These are phyloP conservation scores for Terrapene triunguis DNA, from an alignment of 2,113 vertebrate species.

Conservation along the genomic window DNA sequence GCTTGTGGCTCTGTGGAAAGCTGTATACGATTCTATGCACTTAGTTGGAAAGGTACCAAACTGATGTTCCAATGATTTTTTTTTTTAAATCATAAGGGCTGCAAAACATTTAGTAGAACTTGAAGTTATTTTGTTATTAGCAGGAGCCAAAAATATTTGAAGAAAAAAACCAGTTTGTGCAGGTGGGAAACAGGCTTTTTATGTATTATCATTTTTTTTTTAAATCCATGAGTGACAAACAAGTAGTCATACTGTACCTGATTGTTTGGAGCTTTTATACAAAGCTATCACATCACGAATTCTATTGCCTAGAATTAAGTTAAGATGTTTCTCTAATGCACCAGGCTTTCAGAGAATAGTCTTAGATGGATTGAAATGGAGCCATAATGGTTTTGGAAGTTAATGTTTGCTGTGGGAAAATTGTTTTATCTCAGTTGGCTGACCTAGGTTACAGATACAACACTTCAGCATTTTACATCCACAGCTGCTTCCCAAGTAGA, in stretches of 20 bases:
- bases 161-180: neutral
- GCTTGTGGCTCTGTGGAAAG: neutral
- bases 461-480: neutral
- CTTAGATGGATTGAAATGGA: neutral
- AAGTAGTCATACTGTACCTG: neutral
- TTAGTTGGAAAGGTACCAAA: neutral
- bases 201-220: neutral
- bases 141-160: neutral
- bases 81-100: neutral
- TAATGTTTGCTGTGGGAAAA: neutral
- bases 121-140: neutral
- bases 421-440: constrained; percentile 7
- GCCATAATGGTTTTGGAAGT: neutral
- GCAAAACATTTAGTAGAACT: neutral
- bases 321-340: constrained; percentile 11
- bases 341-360: neutral
- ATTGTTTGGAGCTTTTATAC: neutral
- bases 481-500: neutral
- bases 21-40: neutral
- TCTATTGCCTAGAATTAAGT: neutral
- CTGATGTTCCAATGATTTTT: neutral
- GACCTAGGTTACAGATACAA: constrained; percentile 10
- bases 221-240: neutral
- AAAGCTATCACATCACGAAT: neutral
- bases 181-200: neutral